A percentile compares a stretch with the other conserved stretches of the same genome.
phyloP scores from a whole-genome alignment of 2,113 vertebrate species.

The Polyodon spathula region DNA sequence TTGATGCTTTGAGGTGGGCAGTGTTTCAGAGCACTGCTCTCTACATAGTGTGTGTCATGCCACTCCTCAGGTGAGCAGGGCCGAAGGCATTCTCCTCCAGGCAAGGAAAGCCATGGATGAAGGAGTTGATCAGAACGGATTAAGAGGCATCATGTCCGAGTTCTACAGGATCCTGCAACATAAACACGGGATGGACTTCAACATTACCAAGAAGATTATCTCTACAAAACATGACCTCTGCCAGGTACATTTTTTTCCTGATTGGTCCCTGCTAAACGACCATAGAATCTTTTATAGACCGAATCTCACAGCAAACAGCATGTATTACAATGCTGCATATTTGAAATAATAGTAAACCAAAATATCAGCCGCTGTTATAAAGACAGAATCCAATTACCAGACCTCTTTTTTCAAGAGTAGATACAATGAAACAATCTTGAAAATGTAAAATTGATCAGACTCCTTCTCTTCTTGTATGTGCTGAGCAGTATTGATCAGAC shows the following conservation, averaged over 20 bases:
- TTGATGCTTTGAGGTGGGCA: neutral
- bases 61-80: slow-evolving; percentile 61
- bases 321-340: too few relatives aligned
- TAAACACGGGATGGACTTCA: neutral
- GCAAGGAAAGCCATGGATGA: slow-evolving; percentile 45
- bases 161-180: slow-evolving; percentile 54
- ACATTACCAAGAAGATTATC: slow-evolving; percentile 38
- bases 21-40: too few relatives aligned
- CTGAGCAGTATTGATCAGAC: too few relatives aligned
- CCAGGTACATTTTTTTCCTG: slow-evolving; percentile 51
- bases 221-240: slow-evolving; percentile 69
- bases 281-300: too few relatives aligned
- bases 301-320: too few relatives aligned
- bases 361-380: too few relatives aligned
- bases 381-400: too few relatives aligned
- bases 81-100: slow-evolving; percentile 65
- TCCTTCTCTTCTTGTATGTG: too few relatives aligned
- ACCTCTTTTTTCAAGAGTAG: too few relatives aligned
- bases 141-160: slow-evolving; percentile 45
- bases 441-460: too few relatives aligned
- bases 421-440: too few relatives aligned
- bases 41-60: neutral
- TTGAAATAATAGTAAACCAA: too few relatives aligned
- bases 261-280: neutral
- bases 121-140: neutral